These are phyloP conservation scores for Prionailurus viverrinus DNA, from an alignment of 2,113 vertebrate species.

Conservation along the genomic window DNA sequence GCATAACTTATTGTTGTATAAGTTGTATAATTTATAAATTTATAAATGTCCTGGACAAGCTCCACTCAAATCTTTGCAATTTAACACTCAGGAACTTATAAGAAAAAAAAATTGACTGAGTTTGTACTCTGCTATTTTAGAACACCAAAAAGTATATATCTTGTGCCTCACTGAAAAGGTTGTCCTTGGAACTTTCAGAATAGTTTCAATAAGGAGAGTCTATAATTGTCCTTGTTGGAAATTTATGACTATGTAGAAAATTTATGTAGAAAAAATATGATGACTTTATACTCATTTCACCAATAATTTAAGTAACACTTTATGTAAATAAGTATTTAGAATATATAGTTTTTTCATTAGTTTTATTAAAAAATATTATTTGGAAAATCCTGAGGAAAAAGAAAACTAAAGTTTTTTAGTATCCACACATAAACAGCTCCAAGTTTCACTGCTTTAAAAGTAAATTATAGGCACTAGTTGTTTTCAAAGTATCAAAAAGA, in stretches of 20 bases:
- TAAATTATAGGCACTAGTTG: not conserved
- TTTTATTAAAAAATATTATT: not conserved
- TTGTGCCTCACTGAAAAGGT: not conserved
- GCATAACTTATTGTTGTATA: not conserved
- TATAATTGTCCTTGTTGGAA: not conserved
- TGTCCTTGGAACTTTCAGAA: not conserved
- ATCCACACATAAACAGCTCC: not conserved
- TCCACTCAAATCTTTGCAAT: not conserved
- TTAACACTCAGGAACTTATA: not conserved
- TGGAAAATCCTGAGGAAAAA: not conserved
- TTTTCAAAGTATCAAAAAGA: constrained; percentile 21
- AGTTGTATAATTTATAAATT: not conserved
- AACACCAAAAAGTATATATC: not conserved
- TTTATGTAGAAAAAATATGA: not conserved
- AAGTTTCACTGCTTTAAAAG: not conserved
- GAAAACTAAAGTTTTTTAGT: not conserved
- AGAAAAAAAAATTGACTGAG: not conserved
- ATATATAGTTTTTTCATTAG: not conserved
- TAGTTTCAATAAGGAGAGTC: not conserved
- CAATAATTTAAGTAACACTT: not conserved
- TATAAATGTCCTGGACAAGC: not conserved
- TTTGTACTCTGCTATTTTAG: not conserved
- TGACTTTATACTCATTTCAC: not conserved
- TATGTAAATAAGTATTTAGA: constrained; percentile 1
- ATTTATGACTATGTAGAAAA: not conserved